Evolutionary conservation across 2,113 vertebrate genomes (phyloP).

Genomic region (western clawed frog (Xenopus tropicalis)): DNA sequence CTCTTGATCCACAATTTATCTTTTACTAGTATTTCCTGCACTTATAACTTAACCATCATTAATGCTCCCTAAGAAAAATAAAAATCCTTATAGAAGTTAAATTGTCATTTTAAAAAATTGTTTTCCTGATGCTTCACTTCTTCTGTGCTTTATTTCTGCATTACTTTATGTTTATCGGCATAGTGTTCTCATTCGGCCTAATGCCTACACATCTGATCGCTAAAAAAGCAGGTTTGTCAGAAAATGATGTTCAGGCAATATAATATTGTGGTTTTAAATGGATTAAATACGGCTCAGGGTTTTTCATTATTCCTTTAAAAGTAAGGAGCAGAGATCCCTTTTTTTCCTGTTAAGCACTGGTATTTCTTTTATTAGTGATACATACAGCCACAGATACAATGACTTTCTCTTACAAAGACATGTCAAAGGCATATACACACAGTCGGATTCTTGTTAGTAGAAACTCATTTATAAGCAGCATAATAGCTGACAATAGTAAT

Average conservation of each 20-base stretch:
- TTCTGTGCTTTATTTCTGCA: not conserved
- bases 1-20: no score
- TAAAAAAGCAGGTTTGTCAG: not conserved
- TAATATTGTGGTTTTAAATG: constrained; percentile 19
- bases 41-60: no score
- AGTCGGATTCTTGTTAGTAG: constrained; percentile 31
- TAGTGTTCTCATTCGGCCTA: not conserved
- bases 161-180: not conserved
- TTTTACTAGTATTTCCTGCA: no score
- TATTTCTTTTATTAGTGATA: constrained; percentile 36
- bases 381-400: constrained; percentile 38
- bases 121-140: not conserved
- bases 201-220: not conserved
- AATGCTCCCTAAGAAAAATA: no score
- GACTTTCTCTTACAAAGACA: constrained; percentile 36
- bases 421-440: constrained; percentile 40
- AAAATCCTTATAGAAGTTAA: no score
- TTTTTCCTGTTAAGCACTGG: constrained; percentile 25
- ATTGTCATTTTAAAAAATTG: no score
- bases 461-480: constrained; percentile 22
- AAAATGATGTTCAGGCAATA: constrained; percentile 22
- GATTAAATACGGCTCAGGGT: constrained; percentile 21
- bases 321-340: constrained; percentile 4
- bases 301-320: constrained; percentile 24
- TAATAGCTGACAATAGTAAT: constrained; percentile 33